Evolutionary conservation across 1,140 invertebrate species (phyloP).

Genomic region (Drosophila burlai): DNA sequence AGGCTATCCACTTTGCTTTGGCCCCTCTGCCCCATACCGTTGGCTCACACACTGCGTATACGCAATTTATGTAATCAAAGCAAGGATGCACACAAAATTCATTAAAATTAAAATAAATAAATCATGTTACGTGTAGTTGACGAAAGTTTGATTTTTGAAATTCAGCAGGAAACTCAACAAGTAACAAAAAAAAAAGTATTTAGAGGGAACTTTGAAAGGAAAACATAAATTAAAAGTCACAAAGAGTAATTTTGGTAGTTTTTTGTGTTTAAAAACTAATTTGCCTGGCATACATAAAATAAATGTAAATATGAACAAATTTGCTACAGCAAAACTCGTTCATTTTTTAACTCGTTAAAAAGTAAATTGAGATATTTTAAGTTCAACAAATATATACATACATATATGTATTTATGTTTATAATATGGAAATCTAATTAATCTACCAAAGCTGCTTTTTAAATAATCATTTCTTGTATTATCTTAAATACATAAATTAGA

Average conservation of each 20-base stretch:
- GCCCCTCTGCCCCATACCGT: background rate
- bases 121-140: slow-evolving; percentile 14
- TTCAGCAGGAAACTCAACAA: background rate
- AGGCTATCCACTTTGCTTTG: slow-evolving; percentile 9
- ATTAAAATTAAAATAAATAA: slow-evolving; percentile 52
- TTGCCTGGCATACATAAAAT: background rate
- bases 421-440: background rate
- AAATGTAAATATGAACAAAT: background rate
- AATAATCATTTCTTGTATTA: background rate
- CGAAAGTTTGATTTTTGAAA: slow-evolving; percentile 9
- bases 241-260: background rate
- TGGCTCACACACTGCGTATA: slow-evolving; percentile 36
- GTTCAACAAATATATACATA: background rate
- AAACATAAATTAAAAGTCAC: background rate
- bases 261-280: slow-evolving; percentile 1
- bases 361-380: background rate
- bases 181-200: background rate
- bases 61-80: slow-evolving; percentile 48
- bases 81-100: slow-evolving; percentile 3
- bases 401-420: too few relatives aligned
- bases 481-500: background rate
- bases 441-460: background rate
- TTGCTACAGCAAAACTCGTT: background rate
- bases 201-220: background rate
- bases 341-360: background rate